phyloP scores from a whole-genome alignment of 2,113 vertebrate genomes.

The Pelobates fuscus region DNA sequence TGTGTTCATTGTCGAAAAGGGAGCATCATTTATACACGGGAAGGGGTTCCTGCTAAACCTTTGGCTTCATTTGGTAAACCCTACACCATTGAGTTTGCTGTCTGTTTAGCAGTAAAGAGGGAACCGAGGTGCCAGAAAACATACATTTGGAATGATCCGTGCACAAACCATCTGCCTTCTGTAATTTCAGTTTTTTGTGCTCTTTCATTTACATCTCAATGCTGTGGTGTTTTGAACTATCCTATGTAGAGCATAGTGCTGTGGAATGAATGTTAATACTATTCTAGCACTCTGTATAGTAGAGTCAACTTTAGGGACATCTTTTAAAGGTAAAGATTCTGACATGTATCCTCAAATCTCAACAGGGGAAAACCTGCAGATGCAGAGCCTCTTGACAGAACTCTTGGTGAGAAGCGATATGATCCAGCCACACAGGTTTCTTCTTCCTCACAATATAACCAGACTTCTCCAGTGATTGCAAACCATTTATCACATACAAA shows the following conservation, averaged over 20 bases:
- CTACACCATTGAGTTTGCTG: slow-evolving; percentile 25
- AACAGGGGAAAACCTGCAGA: slow-evolving; percentile 74
- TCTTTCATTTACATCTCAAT: slow-evolving; percentile 65
- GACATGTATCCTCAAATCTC: slow-evolving; percentile 38
- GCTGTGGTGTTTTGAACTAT: slow-evolving; percentile 60
- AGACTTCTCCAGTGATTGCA: slow-evolving; percentile 60
- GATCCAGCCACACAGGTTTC: slow-evolving; percentile 78
- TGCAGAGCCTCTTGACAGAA: slow-evolving; percentile 76
- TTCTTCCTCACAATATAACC: slow-evolving; percentile 79
- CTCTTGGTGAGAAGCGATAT: slow-evolving; percentile 86
- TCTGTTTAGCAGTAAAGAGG: slow-evolving; percentile 21
- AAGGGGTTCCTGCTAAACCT: slow-evolving; percentile 13
- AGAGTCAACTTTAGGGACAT: slow-evolving; percentile 45
- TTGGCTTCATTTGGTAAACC: slow-evolving; percentile 15
- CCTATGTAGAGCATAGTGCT: slow-evolving; percentile 48
- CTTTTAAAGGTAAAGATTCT: slow-evolving; percentile 52
- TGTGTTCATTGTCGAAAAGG: not conserved
- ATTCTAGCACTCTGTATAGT: slow-evolving; percentile 36
- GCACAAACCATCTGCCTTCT: slow-evolving; percentile 67
- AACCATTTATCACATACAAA: slow-evolving; percentile 78
- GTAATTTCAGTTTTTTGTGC: slow-evolving; percentile 63
- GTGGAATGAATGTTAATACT: slow-evolving; percentile 52
- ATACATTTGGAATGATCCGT: slow-evolving; percentile 57
- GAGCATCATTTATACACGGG: slow-evolving; percentile 6
- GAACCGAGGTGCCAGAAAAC: not conserved